Percentiles rank a stretch among this genome's conserved stretches.
Evolutionary conservation across 64 coral and sea anemone species (phyloP).

Genomic region (Platygyra sinensis): DNA sequence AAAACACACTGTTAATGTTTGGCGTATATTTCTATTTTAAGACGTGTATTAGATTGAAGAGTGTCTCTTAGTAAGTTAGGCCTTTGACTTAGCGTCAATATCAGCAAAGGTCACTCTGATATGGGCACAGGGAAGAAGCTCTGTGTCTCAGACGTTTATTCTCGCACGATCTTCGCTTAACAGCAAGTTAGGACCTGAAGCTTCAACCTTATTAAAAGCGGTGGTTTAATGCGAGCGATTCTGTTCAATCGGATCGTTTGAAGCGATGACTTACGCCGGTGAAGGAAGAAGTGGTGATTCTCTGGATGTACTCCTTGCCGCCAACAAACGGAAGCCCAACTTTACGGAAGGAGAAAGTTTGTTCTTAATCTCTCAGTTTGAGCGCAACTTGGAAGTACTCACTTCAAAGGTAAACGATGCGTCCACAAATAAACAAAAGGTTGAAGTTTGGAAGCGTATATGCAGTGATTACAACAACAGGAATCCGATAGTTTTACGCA

Average conservation of each 20-base stretch:
- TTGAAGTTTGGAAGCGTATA: conserved; percentile 67
- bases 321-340: conserved; percentile 62
- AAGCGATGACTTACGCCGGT: conserved; percentile 17
- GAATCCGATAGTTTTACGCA: conserved; percentile 49
- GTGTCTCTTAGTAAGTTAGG: not conserved
- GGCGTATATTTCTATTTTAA: conserved; percentile 40
- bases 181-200: not conserved
- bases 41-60: conserved; percentile 25
- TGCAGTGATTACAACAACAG: conserved; percentile 43
- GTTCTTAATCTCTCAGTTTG: conserved; percentile 55
- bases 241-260: not conserved
- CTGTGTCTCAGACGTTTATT: conserved; percentile 2
- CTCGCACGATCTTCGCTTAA: conserved; percentile 7
- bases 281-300: not conserved
- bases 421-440: conserved; percentile 57
- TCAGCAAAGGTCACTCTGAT: conserved; percentile 22
- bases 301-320: conserved; percentile 22
- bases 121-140: not conserved
- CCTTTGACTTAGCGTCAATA: conserved; percentile 43
- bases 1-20: not conserved
- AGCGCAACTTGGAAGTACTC: conserved; percentile 49
- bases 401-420: conserved; percentile 61
- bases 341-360: conserved; percentile 67
- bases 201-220: not conserved
- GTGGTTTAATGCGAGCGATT: conserved; percentile 9